Evolutionary conservation across 2,113 vertebrate species (phyloP), one percentile per base, ranked within the genome.

Genomic region (Zosterops pallidus): DNA sequence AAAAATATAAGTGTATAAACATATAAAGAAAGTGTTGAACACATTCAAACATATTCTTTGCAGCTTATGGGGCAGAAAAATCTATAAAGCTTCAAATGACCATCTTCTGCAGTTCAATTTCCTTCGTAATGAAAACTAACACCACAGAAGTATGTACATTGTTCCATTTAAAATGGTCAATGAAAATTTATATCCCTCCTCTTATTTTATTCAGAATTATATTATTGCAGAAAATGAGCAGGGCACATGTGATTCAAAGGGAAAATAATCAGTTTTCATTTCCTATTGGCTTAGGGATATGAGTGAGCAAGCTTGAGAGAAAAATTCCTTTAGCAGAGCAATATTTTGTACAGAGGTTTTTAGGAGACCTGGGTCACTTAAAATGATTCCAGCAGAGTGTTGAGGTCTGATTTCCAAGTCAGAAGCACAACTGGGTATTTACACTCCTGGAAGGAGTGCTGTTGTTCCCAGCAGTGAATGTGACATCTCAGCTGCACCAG

Each of bases 51-150:
- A 28, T 52, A 65, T 89, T 71, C 37, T 60, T 56, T 83, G 35
- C 26, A 83, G 46, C 33, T 92, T 78, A 75, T 28, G 77, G 60
- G 65, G 35, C 65, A 94, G 74, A 87, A n/a, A 62, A 92, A 77
- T 78, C 83, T 88, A 26, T 62, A 20, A 17, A 69, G 50, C 62
- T 77, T 94, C 44, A 91, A 70, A 68, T 62, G 42, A 25, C 52
- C 62, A 44, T 78, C 33, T 89, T 59, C 12, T 86, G n/a, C 17
- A 44, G 69, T 57, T 89, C 91, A 62, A 60, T 81, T 95, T 94
- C 47, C 77, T 85, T 87, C 91, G 57, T 83, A 91, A 93, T 91
- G 78, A 92, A 90, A 93, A 63, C 78, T 65, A 89, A 89, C 93
- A 44, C 88, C 59, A 89, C 80, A 67, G 26, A 86, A 50, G 11